Evolutionary conservation across 2,888 invertebrate species (phyloP).

Genomic region (Eudasyphora cyanicolor): DNA sequence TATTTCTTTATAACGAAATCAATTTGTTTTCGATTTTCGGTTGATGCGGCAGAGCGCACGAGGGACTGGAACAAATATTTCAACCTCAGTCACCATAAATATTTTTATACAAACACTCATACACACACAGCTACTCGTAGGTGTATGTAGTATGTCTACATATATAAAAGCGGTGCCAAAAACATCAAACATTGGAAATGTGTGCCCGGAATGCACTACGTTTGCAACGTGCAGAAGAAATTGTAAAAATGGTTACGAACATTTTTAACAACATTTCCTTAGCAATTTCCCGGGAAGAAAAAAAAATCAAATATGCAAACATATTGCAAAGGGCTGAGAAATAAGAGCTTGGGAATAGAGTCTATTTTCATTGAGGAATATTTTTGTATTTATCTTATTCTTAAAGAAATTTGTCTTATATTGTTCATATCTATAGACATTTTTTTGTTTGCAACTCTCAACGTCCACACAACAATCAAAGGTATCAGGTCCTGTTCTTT

Average conservation of each 20-base stretch:
- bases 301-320: not conserved
- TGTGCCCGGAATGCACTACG: not conserved
- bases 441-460: too few relatives aligned
- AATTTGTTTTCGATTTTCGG: slow-evolving; percentile 38
- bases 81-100: not conserved
- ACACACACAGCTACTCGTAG: not conserved
- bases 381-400: too few relatives aligned
- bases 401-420: too few relatives aligned
- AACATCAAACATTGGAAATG: not conserved
- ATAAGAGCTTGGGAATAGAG: too few relatives aligned
- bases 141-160: not conserved
- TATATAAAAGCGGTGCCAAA: not conserved
- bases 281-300: slow-evolving; percentile 15
- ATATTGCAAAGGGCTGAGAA: not conserved
- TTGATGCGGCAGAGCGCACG: not conserved
- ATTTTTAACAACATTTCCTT: slow-evolving; percentile 40
- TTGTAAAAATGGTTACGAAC: slow-evolving; percentile 25
- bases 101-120: not conserved
- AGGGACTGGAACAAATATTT: too few relatives aligned
- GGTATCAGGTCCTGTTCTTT: too few relatives aligned
- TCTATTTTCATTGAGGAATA: too few relatives aligned
- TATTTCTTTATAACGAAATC: slow-evolving; percentile 32
- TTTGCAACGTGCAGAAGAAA: not conserved
- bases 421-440: too few relatives aligned
- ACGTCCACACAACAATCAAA: too few relatives aligned